These are phyloP conservation scores for Atta texana DNA, from an alignment of 1,140 invertebrate genomes.

Conservation along the genomic window DNA sequence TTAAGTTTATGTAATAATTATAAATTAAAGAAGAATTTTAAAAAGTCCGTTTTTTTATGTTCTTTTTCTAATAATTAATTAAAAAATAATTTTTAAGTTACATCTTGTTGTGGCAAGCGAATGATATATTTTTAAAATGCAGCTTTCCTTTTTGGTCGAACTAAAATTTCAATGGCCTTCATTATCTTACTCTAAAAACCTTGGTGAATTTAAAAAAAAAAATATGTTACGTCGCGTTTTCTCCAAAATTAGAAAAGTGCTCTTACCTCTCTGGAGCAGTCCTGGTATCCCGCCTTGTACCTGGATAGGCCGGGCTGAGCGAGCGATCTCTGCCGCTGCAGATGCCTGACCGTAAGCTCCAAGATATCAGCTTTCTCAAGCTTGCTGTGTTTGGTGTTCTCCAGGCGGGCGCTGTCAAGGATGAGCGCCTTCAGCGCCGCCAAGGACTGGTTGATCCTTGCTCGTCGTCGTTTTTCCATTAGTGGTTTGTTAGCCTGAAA, in stretches of 20 bases:
- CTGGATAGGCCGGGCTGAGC: constrained; percentile 87
- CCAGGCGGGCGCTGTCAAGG: constrained; percentile 90
- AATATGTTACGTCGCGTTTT: neutral
- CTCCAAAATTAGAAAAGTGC: neutral
- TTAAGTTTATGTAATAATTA: too few relatives aligned
- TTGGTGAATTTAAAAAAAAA: neutral
- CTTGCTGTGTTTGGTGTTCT: constrained; percentile 92
- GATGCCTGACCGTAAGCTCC: constrained; percentile 95
- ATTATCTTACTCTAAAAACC: neutral
- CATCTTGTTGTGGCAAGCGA: too few relatives aligned
- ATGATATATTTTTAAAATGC: neutral
- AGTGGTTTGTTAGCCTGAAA: constrained; percentile 94
- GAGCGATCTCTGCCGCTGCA: constrained; percentile 91
- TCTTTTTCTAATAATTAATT: too few relatives aligned
- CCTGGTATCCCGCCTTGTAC: constrained; percentile 92
- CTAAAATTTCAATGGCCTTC: neutral
- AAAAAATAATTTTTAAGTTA: too few relatives aligned
- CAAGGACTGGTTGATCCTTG: constrained; percentile 95
- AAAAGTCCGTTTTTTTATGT: too few relatives aligned
- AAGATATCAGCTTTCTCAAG: constrained; percentile 97
- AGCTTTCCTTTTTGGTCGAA: neutral
- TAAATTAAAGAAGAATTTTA: too few relatives aligned
- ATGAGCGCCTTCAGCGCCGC: constrained; percentile 94
- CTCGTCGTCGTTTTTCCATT: constrained; percentile 95
- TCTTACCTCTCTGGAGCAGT: constrained; percentile 92